Percentiles rank a stretch among this genome's conserved stretches.
Evolutionary conservation across 2,113 vertebrate genomes (phyloP).

Genomic region (Lipotes vexillifer): DNA sequence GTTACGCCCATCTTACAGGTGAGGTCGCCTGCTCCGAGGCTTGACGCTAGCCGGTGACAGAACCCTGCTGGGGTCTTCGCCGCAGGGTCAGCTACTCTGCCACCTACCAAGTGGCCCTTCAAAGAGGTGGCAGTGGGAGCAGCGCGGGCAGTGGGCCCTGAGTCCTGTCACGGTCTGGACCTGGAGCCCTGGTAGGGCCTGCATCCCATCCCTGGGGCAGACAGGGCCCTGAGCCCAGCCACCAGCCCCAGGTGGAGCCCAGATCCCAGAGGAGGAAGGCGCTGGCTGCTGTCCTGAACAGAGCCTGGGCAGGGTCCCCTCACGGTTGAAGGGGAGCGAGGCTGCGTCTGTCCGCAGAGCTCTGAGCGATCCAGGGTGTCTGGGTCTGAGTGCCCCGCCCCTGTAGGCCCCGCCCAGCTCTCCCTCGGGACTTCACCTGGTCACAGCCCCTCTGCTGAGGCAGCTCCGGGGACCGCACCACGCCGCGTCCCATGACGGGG

Average conservation of each 20-base stretch:
- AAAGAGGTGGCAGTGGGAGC: neutral
- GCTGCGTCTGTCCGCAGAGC: neutral
- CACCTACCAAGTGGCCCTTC: neutral
- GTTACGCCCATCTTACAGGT: rapidly evolving
- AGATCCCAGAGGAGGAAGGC: rapidly evolving
- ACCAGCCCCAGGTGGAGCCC: neutral
- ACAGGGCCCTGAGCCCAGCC: neutral
- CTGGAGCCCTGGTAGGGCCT: neutral
- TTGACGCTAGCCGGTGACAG: rapidly evolving
- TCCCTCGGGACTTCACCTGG: neutral
- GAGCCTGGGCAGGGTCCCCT: neutral
- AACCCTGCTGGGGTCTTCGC: neutral
- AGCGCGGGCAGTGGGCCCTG: neutral
- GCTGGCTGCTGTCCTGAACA: rapidly evolving
- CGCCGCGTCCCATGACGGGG: rapidly evolving
- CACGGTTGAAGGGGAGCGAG: rapidly evolving
- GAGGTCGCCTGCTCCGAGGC: neutral
- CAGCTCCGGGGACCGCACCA: rapidly evolving
- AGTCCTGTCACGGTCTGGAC: neutral
- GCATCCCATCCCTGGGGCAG: neutral
- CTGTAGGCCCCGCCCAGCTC: rapidly evolving
- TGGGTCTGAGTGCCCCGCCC: neutral
- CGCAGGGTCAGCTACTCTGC: no score
- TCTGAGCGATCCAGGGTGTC: neutral
- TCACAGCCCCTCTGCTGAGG: neutral